A percentile compares a stretch with the other conserved stretches of the same genome.
phyloP scores from a whole-genome alignment of 2,888 invertebrate genomes.

The Eueremaeus valkanovi region DNA sequence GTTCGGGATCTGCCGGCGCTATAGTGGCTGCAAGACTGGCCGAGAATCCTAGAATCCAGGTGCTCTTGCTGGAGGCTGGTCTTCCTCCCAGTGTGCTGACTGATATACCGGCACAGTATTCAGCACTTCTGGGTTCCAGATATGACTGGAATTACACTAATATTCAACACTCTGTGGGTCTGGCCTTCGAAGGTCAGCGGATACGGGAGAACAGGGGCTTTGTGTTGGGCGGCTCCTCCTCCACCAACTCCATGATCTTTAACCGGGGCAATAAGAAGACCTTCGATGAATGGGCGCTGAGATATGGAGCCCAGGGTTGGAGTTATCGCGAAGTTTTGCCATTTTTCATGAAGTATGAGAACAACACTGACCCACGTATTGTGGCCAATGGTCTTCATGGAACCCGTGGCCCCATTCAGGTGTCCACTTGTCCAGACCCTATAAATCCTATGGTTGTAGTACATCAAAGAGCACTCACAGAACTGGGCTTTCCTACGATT shows the following conservation, averaged over 20 bases:
- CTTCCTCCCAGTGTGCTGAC: neutral
- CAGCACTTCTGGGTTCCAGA: neutral
- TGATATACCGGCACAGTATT: neutral
- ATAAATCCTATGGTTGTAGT: no score
- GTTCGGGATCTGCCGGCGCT: neutral
- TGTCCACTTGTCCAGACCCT: no score
- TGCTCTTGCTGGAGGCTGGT: neutral
- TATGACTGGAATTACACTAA: neutral
- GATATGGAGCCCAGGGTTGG: conserved; percentile 77
- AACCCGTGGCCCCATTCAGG: no score
- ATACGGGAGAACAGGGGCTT: neutral
- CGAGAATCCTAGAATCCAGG: neutral
- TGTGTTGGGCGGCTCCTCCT: neutral
- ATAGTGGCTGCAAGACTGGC: neutral
- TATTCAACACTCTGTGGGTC: neutral
- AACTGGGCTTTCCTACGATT: no score
- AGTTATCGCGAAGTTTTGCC: conserved; percentile 73
- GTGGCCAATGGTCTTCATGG: conserved; percentile 38
- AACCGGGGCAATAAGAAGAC: neutral
- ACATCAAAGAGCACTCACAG: no score
- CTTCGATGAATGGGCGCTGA: neutral
- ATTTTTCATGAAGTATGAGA: conserved; percentile 63
- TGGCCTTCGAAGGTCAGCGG: no score
- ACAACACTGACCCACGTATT: conserved; percentile 50
- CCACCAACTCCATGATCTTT: neutral